Evolutionary conservation across 1,140 invertebrate species (phyloP), one percentile per base, ranked within the genome.

Genomic region (Physella acuta): DNA sequence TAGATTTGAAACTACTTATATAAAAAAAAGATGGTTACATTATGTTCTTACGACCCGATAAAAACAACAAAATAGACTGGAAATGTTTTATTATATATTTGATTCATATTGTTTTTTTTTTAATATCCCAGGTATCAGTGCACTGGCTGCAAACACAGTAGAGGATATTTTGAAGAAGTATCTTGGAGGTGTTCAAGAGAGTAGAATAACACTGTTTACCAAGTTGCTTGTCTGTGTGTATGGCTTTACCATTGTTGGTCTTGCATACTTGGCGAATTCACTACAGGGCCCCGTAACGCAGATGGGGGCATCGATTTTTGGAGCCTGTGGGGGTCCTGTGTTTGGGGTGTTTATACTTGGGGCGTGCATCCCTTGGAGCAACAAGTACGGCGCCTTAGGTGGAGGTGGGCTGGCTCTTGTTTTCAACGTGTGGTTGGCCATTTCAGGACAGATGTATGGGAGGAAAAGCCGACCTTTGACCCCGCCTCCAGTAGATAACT

Each of bases 311-410:
- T 11, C 92, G 92, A 2, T 81, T 94, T 4, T 89, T 92, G 0
- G 94, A 94, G 5, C 89, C 95, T 71, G 95, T 96, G 79, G 92
- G 94, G 0, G 91, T 39, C 53, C 64, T 17, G 52, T 67, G 8
- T 1, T 37, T 36, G 64, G 64, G 0, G 31, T 56, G 20, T 67
- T 67, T 31, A 93, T 2, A 92, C 92, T 51, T 90, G 94, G 55
- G 92, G 93, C 73, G 91, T 90, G 75, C 92, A 91, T 1, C 90
- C 92, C 0, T 85, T 94, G 0, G 93, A 90, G 89, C 90, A 81
- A 68, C 37, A 51, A 58, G 24, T 62, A 62, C 24, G 58, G 56
- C 14, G 49, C 49, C 8, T 8, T 53, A 1, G 8, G 30, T 8
- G 68, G 58, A 16, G 59, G 1, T 2, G 24, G 52, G 11, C 20